Base-by-base conservation (phyloP, 2,888 invertebrate species). In the Callyntrura guangdongensis region DNA sequence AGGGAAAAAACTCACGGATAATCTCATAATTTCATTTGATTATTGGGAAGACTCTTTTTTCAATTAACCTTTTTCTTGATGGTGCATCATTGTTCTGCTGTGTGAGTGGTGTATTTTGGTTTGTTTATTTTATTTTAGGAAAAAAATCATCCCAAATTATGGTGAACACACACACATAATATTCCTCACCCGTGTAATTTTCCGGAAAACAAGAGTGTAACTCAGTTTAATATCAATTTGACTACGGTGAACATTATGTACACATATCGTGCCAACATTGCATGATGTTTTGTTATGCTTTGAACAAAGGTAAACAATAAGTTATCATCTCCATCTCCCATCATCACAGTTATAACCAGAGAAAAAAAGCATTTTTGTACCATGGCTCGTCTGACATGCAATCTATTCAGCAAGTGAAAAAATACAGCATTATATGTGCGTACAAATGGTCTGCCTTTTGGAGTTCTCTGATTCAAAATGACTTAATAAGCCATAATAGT, bases 61-160 rank as follows among this genome's bases (percentile, higher is more conserved):
- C 86, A 86, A 86, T 90, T 90, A 90, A 86, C 86, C 86, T 90
- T 89, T 86, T 85, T 81, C 90, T 67, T 83, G 53, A 84, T 45
- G 47, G 49, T 47, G 27, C 81, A 82, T 82, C 20, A 67, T 89
- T 67, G 84, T 89, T 59, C 77, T 17, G 79, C 74, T 45, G 45
- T 45, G 45, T 72, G 72, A 72, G 56, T 88, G 45, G 25, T n/a
- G n/a, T 69, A 36, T 56, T 82, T 88, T 72, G 11, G 59, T 49
- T 83, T 74, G 74, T 72, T 82, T 53, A 45, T 20, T 59, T 82
- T 69, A 20, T 79, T 77, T 79, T 56, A 9, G 27, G 9, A 25
- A 79, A 56, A 79, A 79, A 56, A 14, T 11, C 17, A 11, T 8
- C 56, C 17, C n/a, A 56, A 79, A 79, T 56, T 17, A 74, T 74